Percentiles rank a stretch among this genome's conserved stretches.
Evolutionary conservation across 2,797 vertebrate genomes (phyloP).

Genomic region (Botia almorhae): DNA sequence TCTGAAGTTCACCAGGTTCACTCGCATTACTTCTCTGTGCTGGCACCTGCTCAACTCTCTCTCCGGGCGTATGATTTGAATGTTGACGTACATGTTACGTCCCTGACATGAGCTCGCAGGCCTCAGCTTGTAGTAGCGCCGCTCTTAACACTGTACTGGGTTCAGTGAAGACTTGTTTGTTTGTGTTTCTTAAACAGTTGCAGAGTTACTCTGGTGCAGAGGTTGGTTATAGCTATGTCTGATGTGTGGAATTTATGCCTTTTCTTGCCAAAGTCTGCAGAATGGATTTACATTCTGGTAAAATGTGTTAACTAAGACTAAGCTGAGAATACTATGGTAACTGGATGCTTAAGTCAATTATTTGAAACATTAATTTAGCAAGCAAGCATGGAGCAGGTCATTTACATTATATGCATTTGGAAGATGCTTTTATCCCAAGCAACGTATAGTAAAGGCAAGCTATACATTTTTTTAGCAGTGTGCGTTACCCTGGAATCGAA

Average conservation of each 20-base stretch:
- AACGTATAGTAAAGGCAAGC: too few relatives aligned
- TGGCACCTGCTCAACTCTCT: slow-evolving; percentile 28
- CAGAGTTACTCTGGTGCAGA: neutral
- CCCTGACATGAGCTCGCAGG: slow-evolving; percentile 45
- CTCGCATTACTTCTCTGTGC: neutral
- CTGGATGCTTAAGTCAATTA: too few relatives aligned
- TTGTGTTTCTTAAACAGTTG: slow-evolving; percentile 14
- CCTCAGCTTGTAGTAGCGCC: slow-evolving; percentile 35
- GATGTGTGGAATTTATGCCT: neutral
- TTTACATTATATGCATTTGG: too few relatives aligned
- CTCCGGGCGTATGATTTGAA: slow-evolving; percentile 37
- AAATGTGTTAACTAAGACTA: too few relatives aligned
- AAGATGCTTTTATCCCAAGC: too few relatives aligned
- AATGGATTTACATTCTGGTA: too few relatives aligned
- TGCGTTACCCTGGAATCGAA: too few relatives aligned
- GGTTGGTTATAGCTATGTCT: neutral
- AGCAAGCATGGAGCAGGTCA: too few relatives aligned
- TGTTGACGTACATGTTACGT: slow-evolving; percentile 56
- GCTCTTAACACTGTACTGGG: neutral
- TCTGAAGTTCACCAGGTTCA: slow-evolving; percentile 44
- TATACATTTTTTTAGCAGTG: too few relatives aligned
- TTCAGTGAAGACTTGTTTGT: slow-evolving; percentile 20
- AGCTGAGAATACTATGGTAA: too few relatives aligned
- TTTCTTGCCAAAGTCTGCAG: too few relatives aligned
- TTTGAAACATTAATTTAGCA: too few relatives aligned